Evolutionary conservation across 2,888 invertebrate species (phyloP).

Genomic region (Hyppa rectilinea): DNA sequence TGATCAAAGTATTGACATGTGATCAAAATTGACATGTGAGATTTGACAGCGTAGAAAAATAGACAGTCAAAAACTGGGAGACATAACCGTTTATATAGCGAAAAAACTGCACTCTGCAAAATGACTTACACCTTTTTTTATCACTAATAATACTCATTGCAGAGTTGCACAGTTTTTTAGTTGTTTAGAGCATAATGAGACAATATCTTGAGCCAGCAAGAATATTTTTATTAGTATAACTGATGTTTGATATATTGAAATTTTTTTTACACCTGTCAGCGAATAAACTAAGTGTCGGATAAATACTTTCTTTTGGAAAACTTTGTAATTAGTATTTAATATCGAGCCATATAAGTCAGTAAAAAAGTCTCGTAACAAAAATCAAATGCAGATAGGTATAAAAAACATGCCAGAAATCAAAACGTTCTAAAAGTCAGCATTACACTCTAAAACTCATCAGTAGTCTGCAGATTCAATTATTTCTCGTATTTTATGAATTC

Average conservation of each 20-base stretch:
- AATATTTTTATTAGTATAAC: background rate
- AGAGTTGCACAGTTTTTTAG: conserved; percentile 31
- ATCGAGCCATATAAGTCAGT: too few relatives aligned
- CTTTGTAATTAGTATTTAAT: too few relatives aligned
- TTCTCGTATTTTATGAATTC: conserved; percentile 83
- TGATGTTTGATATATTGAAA: background rate
- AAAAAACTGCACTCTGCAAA: conserved; percentile 46
- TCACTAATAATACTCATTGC: conserved; percentile 57
- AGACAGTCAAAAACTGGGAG: conserved; percentile 3
- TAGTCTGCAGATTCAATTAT: conserved; percentile 43
- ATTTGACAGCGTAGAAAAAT: background rate
- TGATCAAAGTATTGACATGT: too few relatives aligned
- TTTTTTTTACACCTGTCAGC: conserved; percentile 1
- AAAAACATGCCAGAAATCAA: background rate
- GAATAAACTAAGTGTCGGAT: background rate
- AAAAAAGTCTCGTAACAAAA: background rate
- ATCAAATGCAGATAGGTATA: background rate
- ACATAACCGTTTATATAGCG: background rate
- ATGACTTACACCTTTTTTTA: conserved; percentile 39
- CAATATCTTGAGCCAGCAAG: conserved; percentile 33
- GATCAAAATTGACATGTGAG: too few relatives aligned
- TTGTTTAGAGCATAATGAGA: conserved; percentile 23
- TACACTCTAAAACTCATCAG: conserved; percentile 19
- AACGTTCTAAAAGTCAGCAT: conserved; percentile 18
- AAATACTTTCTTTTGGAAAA: background rate